These are phyloP conservation scores for Aurelia coerulea DNA, from an alignment of 30 jellyfish, hydroid and myxozoan genomes.

Conservation along the genomic window DNA sequence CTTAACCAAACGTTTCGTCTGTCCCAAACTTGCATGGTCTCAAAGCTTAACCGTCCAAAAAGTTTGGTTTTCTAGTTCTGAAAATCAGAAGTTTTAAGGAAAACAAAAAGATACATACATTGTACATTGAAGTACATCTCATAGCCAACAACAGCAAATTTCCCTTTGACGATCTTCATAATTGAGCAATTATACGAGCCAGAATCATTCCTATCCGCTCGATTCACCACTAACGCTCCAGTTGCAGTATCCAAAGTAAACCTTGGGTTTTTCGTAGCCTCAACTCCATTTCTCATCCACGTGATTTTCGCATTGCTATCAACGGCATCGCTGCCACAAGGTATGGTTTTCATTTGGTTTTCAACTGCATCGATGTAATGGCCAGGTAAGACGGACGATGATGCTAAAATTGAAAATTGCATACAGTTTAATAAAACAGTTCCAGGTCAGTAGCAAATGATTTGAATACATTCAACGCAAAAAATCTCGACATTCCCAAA, in stretches of 20 bases:
- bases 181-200: slow-evolving; percentile 91
- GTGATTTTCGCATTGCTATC: slow-evolving; percentile 58
- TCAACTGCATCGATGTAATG: slow-evolving; percentile 88
- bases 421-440: no score
- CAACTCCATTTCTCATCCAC: slow-evolving; percentile 91
- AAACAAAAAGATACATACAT: slow-evolving; percentile 64
- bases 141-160: slow-evolving; percentile 49
- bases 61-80: no score
- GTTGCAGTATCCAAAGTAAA: slow-evolving; percentile 66
- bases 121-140: slow-evolving; percentile 95
- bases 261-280: slow-evolving; percentile 76
- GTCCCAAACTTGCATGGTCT: no score
- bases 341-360: slow-evolving; percentile 71
- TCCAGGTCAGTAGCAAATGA: no score
- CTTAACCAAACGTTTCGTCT: no score
- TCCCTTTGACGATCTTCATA: slow-evolving; percentile 65
- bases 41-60: no score
- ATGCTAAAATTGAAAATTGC: slow-evolving; percentile 53
- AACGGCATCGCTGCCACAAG: slow-evolving; percentile 79
- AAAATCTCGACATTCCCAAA: no score
- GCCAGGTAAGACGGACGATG: slow-evolving; percentile 91
- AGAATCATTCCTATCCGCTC: slow-evolving; percentile 75
- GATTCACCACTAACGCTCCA: slow-evolving; percentile 79
- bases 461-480: no score
- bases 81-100: no score